Evolutionary conservation across 2,797 vertebrate genomes (phyloP).

Genomic region (Neosalanx taihuensis): DNA sequence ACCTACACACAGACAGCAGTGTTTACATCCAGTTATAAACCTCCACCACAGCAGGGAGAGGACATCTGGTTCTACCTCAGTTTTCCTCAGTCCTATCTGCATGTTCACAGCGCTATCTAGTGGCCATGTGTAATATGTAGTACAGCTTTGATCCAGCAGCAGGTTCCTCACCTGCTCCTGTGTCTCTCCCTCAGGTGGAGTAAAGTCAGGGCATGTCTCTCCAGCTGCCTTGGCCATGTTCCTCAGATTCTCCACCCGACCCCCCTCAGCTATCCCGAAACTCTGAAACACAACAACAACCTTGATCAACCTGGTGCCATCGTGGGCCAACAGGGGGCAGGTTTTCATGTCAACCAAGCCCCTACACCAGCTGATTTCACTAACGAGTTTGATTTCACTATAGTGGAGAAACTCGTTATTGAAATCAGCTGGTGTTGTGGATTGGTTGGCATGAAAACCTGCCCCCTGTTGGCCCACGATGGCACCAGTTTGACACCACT

Average conservation of each 20-base stretch:
- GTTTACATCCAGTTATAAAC: neutral
- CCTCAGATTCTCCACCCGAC: conserved; percentile 74
- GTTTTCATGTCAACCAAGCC: too few species aligned
- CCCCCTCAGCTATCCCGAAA: conserved; percentile 85
- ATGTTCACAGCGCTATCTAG: conserved; percentile 34
- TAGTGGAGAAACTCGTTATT: too few species aligned
- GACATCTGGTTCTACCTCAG: too few species aligned
- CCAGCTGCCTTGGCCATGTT: conserved; percentile 84
- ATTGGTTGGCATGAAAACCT: too few species aligned
- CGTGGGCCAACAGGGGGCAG: too few species aligned
- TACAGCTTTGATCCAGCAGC: neutral
- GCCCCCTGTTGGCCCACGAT: too few species aligned
- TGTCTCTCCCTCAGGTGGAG: conserved; percentile 85
- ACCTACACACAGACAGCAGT: conserved; percentile 69
- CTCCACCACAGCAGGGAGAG: too few species aligned
- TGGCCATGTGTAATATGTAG: conserved; percentile 18
- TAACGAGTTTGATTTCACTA: too few species aligned
- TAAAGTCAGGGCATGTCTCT: conserved; percentile 78
- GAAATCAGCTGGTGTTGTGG: too few species aligned
- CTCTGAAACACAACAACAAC: conserved; percentile 68
- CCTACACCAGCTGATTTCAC: too few species aligned
- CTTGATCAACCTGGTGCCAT: too few species aligned
- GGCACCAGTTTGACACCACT: too few species aligned
- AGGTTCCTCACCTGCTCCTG: conserved; percentile 77
- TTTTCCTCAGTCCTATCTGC: neutral